Evolutionary conservation across 2,797 vertebrate species (phyloP).

Genomic region (Coluber constrictor): DNA sequence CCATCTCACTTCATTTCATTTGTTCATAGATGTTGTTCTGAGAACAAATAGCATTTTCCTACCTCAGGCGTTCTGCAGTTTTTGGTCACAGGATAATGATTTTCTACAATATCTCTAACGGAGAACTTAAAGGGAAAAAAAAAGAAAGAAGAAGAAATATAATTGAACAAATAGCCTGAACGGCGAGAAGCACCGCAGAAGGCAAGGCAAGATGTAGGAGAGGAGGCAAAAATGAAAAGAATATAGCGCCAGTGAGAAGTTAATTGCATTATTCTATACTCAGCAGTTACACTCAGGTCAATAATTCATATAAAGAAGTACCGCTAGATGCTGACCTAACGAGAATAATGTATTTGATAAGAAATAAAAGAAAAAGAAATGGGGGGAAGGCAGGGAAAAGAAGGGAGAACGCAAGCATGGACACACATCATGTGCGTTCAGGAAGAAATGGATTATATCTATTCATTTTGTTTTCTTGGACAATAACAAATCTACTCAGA

Average conservation of each 20-base stretch:
- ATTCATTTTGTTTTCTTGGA: conserved; percentile 31
- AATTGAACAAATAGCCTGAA: conserved; percentile 33
- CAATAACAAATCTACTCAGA: not conserved
- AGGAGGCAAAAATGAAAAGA: conserved; percentile 16
- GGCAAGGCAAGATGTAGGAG: not conserved
- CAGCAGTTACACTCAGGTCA: conserved; percentile 34
- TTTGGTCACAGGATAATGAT: conserved; percentile 51
- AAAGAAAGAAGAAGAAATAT: conserved; percentile 35
- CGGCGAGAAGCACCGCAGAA: not conserved
- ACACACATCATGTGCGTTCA: conserved; percentile 12
- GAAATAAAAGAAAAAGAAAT: not conserved
- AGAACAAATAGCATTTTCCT: conserved; percentile 65
- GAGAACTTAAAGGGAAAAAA: conserved; percentile 35
- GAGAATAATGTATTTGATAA: conserved; percentile 35
- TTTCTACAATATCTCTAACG: conserved; percentile 52
- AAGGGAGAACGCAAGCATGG: not conserved
- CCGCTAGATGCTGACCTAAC: conserved; percentile 29
- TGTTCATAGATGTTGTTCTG: conserved; percentile 61
- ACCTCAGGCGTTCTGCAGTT: conserved; percentile 47
- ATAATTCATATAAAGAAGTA: conserved; percentile 39
- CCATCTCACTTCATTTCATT: conserved; percentile 64
- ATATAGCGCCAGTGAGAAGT: conserved; percentile 26
- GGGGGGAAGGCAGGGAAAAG: not conserved
- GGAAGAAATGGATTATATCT: conserved; percentile 18
- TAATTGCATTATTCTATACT: conserved; percentile 53